Percentiles rank a stretch among this genome's conserved stretches.
These are phyloP conservation scores for Nomada lathburiana DNA, from an alignment of 2,888 invertebrate genomes.

Conservation along the genomic window DNA sequence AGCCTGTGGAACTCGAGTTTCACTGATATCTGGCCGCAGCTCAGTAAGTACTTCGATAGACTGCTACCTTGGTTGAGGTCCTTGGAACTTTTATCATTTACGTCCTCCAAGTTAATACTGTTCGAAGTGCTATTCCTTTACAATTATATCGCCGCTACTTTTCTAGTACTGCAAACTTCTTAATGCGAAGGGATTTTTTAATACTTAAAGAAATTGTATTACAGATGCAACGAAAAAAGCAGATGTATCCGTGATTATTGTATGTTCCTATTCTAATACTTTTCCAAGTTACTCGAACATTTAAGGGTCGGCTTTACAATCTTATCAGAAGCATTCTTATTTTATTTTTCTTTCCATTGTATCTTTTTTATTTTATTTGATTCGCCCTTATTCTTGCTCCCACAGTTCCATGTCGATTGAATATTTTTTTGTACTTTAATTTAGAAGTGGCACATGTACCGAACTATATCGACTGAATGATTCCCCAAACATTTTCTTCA, in stretches of 20 bases:
- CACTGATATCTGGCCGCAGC: conserved; percentile 93
- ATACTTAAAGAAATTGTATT: background rate
- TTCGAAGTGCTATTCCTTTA: background rate
- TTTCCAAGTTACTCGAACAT: too few species aligned
- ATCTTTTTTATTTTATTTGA: background rate
- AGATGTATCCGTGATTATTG: too few species aligned
- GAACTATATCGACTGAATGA: conserved; percentile 2
- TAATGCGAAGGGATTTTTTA: too few species aligned
- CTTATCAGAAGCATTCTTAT: background rate
- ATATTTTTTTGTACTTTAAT: background rate
- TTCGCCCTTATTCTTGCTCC: background rate
- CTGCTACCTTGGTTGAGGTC: background rate
- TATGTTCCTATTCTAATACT: too few species aligned
- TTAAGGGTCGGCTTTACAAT: too few species aligned
- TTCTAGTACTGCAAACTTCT: too few species aligned
- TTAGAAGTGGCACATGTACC: too few species aligned
- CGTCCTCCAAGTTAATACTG: background rate
- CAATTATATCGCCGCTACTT: background rate
- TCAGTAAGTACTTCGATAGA: conserved; percentile 87
- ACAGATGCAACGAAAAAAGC: background rate
- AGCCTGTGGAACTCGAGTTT: conserved; percentile 92
- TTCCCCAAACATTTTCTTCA: conserved; percentile 1
- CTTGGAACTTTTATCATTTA: background rate
- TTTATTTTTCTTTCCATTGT: background rate
- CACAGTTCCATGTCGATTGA: background rate